Base-by-base conservation (phyloP, 2,888 invertebrate species). In the Pteria penguin region DNA sequence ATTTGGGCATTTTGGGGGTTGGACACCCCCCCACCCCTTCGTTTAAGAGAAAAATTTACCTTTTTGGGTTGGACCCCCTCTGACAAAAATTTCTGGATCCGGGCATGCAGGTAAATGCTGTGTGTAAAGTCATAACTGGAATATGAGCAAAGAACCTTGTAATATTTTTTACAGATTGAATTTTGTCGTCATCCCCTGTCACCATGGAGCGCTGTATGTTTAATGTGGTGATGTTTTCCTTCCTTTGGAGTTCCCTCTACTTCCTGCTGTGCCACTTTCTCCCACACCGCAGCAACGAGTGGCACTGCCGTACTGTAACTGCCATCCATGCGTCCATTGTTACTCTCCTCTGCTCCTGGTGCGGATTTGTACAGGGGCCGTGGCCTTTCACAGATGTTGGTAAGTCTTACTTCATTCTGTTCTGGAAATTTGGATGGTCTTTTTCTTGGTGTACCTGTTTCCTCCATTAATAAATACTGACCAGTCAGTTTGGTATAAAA, bases 311-410 rank as follows among this genome's bases (percentile, higher is more conserved):
- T 5, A 81, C 79, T 0, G 87, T 91, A 4, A 90, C 91, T 0
- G 69, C 81, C 2, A 32, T 88, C 4, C 91, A 91, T 79, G 91
- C 91, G 5, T 5, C 82, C 0, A 54, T 85, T 5, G 83, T 90
- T 31, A 80, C 83, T 18, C 14, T 63, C 0, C 72, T 91, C 32
- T 79, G 86, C 1, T 75, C 72, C 4, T 90, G 87, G 82, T 81
- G 87, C 29, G 83, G 79, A 4, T 88, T 90, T 70, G 78, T 89
- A 3, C 76, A 88, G 36, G 91, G 91, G 45, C 91, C 91, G 14
- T 90, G 89, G 89, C 90, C 91, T 1, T 90, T 91, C 73, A 89
- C 89, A 4, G 83, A 89, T 71, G 83, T 89, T 80, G 91, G 91
- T 91, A 80, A 68, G 78, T 71, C 5, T 66, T 54, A n/a, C 18